These are phyloP conservation scores for Eumerus sabulonum DNA, from an alignment of 2,888 invertebrate genomes.

Conservation along the genomic window DNA sequence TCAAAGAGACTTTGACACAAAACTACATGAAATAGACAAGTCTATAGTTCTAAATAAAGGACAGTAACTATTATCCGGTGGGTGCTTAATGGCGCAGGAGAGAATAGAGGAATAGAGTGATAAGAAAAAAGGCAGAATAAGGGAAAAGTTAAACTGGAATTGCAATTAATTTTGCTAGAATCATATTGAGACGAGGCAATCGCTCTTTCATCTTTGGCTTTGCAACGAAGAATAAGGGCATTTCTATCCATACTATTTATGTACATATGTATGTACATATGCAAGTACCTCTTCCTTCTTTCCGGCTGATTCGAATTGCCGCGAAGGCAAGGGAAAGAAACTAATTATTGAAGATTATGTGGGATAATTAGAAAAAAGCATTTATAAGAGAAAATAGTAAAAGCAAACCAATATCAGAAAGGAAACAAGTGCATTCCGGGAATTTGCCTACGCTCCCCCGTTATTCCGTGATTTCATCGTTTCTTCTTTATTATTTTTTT, in stretches of 20 bases:
- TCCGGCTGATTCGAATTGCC: background rate
- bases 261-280: no score
- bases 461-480: slow-evolving; percentile 1
- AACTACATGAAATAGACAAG: no score
- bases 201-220: slow-evolving; percentile 37
- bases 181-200: slow-evolving; percentile 40
- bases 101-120: background rate
- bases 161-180: slow-evolving; percentile 52
- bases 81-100: no score
- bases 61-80: no score
- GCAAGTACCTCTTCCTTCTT: no score
- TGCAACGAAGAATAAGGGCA: slow-evolving; percentile 2
- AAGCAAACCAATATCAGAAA: slow-evolving; percentile 3
- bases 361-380: slow-evolving; percentile 49
- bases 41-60: no score
- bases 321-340: slow-evolving; percentile 12
- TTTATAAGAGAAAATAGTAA: slow-evolving; percentile 5
- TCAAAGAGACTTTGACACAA: background rate
- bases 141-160: slow-evolving; percentile 51
- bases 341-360: slow-evolving; percentile 55
- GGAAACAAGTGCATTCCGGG: slow-evolving; percentile 34
- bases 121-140: slow-evolving; percentile 5
- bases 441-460: slow-evolving; percentile 11
- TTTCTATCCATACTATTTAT: no score
- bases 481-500: background rate